Evolutionary conservation across 2,113 vertebrate genomes (phyloP).

Genomic region (Lates calcarifer): DNA sequence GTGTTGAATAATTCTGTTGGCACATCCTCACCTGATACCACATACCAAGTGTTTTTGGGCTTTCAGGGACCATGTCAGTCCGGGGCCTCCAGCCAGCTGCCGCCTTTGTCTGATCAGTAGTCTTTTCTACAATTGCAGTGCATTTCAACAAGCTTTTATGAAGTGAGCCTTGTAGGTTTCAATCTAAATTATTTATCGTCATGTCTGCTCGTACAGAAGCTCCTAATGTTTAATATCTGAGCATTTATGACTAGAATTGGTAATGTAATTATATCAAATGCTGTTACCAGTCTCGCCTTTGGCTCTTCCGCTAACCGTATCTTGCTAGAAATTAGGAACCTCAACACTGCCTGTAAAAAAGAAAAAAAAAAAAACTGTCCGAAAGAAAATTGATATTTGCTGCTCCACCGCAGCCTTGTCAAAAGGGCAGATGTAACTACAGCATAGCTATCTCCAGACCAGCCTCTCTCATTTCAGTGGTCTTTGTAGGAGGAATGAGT

Average conservation of each 20-base stretch:
- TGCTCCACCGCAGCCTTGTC: constrained; percentile 16
- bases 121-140: background rate
- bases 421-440: constrained; percentile 33
- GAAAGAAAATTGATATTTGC: constrained; percentile 43
- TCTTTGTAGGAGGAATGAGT: constrained; percentile 53
- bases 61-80: background rate
- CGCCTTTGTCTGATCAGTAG: background rate
- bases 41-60: background rate
- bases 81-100: background rate
- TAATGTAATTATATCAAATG: constrained; percentile 13
- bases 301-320: background rate
- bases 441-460: constrained; percentile 9
- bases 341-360: background rate
- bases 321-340: background rate
- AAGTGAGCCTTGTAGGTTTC: constrained; percentile 18
- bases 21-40: background rate
- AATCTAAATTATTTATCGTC: constrained; percentile 25
- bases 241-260: background rate
- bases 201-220: background rate
- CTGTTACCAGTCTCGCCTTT: background rate
- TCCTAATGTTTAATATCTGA: constrained; percentile 30
- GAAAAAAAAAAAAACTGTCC: background rate
- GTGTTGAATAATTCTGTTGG: background rate
- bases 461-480: constrained; percentile 27
- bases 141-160: constrained; percentile 26